Base-by-base conservation (phyloP, 2,888 invertebrate genomes). In the Hesperia comma region DNA sequence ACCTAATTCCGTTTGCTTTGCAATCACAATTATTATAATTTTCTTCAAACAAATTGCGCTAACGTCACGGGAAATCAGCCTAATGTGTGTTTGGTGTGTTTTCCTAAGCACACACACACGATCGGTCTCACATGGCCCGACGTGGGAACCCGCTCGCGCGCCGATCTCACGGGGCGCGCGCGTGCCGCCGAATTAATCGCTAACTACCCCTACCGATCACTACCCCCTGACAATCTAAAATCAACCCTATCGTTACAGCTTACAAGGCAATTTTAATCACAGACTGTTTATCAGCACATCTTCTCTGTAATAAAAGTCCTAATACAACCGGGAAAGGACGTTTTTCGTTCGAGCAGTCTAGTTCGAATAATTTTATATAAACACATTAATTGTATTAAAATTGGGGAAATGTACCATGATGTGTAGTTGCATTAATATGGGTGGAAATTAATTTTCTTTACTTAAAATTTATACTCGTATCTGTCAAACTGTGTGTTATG, bases 111-210 rank as follows among this genome's bases (percentile, higher is more conserved):
- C 53, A 66, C 33, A n/a, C 54, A 32, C 32, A 7, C 14, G 15
- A 7, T 1, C 14, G 2, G 19, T 7, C 43, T 15, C 32, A 32
- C 15, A 55, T 33, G 19, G 33, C 33, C 26, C 21, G 64, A 76
- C 84, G 86, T 87, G 87, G 82, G 87, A 87, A 87, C 70, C 69
- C 46, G 70, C 75, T 76, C 77, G 78, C 78, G 74, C 77, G 74
- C 51, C 79, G 78, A 66, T 87, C 87, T 69, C 87, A 87, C 87
- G 72, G 68, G 70, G 56, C 41, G 51, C 66, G 72, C 71, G 71
- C 63, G 85, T 83, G 85, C 78, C 76, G 2, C 15, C 58, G 75
- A 72, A 73, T 71, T 73, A 72, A 74, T 75, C 56, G 56, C 17
- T 53, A 49, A 53, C 63, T 37, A 63, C 63, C 63, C 63, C 26